Conservation (phyloP, 2,888 invertebrate genomes). For the Anticlea derivata region DNA sequence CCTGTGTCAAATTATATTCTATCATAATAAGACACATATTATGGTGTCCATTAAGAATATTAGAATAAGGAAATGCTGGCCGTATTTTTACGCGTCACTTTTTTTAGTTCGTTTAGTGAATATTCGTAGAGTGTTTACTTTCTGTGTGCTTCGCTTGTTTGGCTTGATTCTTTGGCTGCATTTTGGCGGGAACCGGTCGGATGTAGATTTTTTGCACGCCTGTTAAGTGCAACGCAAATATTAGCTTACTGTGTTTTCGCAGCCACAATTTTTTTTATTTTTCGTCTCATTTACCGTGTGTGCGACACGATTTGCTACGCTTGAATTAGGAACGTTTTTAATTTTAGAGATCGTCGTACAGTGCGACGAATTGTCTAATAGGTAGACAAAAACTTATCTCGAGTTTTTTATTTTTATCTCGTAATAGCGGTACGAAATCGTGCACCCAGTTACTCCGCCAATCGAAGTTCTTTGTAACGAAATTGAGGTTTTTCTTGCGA, state of each 20-base stretch:
- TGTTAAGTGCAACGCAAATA: constrained; percentile 70
- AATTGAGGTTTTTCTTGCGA: constrained; percentile 53
- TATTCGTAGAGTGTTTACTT: constrained; percentile 72
- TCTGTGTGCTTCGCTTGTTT: constrained; percentile 65
- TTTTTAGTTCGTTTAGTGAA: constrained; percentile 19
- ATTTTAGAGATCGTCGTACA: constrained; percentile 36
- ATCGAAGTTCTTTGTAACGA: constrained; percentile 57
- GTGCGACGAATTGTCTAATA: constrained; percentile 36
- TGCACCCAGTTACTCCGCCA: constrained; percentile 45
- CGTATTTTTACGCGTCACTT: constrained; percentile 24
- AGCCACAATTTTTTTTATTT: constrained; percentile 39
- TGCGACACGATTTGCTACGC: constrained; percentile 1
- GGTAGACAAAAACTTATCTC: constrained; percentile 44
- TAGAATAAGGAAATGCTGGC: constrained; percentile 19
- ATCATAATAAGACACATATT: not conserved
- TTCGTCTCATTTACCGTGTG: no score
- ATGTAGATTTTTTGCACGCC: constrained; percentile 58
- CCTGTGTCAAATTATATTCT: constrained; percentile 2
- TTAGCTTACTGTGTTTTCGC: constrained; percentile 48
- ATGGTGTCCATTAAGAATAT: constrained; percentile 12
- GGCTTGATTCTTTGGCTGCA: constrained; percentile 67
- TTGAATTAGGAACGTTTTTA: constrained; percentile 17
- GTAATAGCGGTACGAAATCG: constrained; percentile 44
- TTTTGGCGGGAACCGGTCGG: constrained; percentile 65
- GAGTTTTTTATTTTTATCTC: constrained; percentile 40